Conservation (phyloP, 2,113 vertebrate species). For the Tapirus terrestris region DNA sequence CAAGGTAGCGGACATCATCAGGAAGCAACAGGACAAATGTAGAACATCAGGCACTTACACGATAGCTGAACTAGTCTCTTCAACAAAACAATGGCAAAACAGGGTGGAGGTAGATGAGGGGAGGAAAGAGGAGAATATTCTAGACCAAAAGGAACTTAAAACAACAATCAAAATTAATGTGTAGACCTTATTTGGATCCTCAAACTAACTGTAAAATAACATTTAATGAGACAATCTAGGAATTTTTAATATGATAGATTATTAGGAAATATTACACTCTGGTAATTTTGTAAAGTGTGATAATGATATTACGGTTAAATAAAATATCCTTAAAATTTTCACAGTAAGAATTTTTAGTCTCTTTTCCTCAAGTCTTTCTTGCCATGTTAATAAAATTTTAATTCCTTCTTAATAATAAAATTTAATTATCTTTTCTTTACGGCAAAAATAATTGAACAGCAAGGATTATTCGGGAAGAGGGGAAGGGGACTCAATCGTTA, state of each 20-base stretch:
- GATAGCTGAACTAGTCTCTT: neutral
- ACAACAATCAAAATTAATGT: neutral
- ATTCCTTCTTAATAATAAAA: slow-evolving; percentile 15
- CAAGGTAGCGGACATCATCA: neutral
- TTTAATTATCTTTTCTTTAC: neutral
- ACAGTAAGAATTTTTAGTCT: neutral
- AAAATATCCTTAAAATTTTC: neutral
- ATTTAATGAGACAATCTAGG: neutral
- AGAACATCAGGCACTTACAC: neutral
- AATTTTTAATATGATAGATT: neutral
- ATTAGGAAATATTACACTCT: neutral
- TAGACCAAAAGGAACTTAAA: neutral
- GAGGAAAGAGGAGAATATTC: neutral
- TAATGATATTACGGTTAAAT: neutral
- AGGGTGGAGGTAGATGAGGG: neutral
- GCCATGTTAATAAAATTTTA: slow-evolving; percentile 3
- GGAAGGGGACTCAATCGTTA: neutral
- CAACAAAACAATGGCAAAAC: neutral
- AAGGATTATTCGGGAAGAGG: neutral
- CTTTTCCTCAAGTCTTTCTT: slow-evolving; percentile 21
- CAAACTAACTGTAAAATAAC: slow-evolving; percentile 9
- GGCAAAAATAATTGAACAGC: neutral
- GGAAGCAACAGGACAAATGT: accelerated
- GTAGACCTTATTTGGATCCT: neutral
- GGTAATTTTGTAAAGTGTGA: neutral